Percentiles rank a stretch among this genome's conserved stretches.
Conservation (phyloP, 2,113 vertebrate species). For the Uria aalge region DNA sequence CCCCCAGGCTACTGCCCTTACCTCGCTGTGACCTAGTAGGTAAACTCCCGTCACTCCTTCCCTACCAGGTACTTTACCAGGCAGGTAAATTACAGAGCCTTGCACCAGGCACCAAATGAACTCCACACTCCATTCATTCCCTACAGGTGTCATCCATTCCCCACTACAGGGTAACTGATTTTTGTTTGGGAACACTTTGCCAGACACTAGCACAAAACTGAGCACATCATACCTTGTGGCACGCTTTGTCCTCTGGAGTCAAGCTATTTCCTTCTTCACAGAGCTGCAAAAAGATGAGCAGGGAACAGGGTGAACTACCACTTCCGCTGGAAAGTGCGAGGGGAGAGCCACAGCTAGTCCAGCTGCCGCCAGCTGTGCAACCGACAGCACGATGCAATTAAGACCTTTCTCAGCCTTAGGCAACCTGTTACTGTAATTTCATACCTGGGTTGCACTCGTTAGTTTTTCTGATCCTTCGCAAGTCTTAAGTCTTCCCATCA, state of each 20-base stretch:
- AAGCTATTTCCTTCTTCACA: background rate
- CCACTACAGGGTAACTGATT: rapidly evolving
- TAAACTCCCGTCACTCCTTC: background rate
- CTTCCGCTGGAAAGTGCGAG: background rate
- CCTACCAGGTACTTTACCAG: background rate
- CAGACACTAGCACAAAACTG: background rate
- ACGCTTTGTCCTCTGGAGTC: background rate
- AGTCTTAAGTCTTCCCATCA: constrained; percentile 39
- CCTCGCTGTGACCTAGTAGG: background rate
- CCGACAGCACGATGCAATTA: background rate
- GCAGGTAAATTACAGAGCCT: background rate
- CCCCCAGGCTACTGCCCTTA: background rate
- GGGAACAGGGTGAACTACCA: background rate
- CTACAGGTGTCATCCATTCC: background rate
- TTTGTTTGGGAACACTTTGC: background rate
- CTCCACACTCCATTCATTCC: background rate
- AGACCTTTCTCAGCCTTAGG: constrained; percentile 37
- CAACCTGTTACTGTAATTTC: constrained; percentile 21
- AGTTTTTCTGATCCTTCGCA: constrained; percentile 19
- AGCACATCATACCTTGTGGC: rapidly evolving
- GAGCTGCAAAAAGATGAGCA: background rate
- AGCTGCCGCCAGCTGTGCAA: background rate
- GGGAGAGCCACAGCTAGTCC: background rate
- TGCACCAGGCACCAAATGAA: background rate
- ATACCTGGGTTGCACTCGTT: background rate